These are phyloP conservation scores for Melanitta fusca DNA, from an alignment of 2,797 vertebrate species.

Conservation along the genomic window DNA sequence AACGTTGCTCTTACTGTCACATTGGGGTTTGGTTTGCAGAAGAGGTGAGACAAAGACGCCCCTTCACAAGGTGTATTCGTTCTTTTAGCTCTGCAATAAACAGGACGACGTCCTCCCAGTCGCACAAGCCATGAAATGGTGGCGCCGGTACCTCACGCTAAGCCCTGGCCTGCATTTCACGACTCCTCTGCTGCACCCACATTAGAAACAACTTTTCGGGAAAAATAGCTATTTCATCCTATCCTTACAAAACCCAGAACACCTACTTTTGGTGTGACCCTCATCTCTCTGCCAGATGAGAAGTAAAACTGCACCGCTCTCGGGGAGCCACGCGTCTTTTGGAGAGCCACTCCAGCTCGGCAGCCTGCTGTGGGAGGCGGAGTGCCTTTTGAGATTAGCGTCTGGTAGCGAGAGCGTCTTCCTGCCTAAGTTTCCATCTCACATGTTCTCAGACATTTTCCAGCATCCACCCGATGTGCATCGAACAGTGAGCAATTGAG, in stretches of 20 bases:
- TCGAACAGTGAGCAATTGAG: constrained; percentile 71
- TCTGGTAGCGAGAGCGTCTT: not conserved
- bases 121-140: not conserved
- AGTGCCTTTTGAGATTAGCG: not conserved
- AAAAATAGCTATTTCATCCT: not conserved
- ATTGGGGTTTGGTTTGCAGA: not conserved
- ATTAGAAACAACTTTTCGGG: not conserved
- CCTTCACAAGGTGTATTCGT: not conserved
- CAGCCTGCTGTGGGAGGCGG: not conserved
- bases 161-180: not conserved
- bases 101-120: not conserved
- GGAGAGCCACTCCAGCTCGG: not conserved
- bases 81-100: not conserved
- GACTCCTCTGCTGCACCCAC: not conserved
- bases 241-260: not conserved
- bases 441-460: constrained; percentile 40
- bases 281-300: not conserved
- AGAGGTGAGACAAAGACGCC: not conserved
- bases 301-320: not conserved
- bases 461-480: constrained; percentile 39
- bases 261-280: not conserved
- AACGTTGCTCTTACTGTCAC: not conserved
- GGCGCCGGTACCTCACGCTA: not conserved
- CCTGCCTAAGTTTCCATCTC: constrained; percentile 29
- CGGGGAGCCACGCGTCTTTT: not conserved